Conservation (phyloP, 2,888 invertebrate genomes). For the Epiblema foenella region DNA sequence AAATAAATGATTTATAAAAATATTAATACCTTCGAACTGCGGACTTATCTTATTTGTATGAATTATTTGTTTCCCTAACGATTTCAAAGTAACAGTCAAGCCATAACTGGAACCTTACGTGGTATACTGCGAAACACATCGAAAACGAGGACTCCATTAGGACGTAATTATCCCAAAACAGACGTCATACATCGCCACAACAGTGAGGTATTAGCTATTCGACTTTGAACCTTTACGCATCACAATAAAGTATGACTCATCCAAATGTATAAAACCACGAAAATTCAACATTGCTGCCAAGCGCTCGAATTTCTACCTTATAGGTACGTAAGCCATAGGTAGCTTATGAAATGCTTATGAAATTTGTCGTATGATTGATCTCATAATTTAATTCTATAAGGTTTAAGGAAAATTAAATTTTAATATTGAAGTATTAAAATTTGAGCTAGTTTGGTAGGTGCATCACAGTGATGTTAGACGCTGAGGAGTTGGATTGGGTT, state of each 20-base stretch:
- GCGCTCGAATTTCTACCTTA: neutral
- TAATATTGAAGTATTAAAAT: neutral
- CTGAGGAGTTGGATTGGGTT: slow-evolving; percentile 2
- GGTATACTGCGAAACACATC: neutral
- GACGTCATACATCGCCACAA: slow-evolving; percentile 14
- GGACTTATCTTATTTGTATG: neutral
- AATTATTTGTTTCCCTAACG: neutral
- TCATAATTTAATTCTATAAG: neutral
- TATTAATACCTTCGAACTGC: neutral
- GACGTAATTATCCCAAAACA: neutral
- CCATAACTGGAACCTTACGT: neutral
- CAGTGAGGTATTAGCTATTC: neutral
- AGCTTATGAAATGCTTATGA: neutral
- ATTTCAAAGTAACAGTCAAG: neutral
- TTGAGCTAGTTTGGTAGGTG: neutral
- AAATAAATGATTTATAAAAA: no score
- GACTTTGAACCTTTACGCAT: slow-evolving; percentile 9
- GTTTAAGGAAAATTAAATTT: neutral
- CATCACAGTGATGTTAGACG: neutral
- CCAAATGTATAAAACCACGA: neutral
- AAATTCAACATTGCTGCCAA: neutral
- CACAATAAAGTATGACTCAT: slow-evolving; percentile 1
- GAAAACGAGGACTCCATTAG: slow-evolving; percentile 4
- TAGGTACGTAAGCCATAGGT: neutral
- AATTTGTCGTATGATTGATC: neutral